phyloP scores from a whole-genome alignment of 2,113 vertebrate genomes.

The Bungarus multicinctus region DNA sequence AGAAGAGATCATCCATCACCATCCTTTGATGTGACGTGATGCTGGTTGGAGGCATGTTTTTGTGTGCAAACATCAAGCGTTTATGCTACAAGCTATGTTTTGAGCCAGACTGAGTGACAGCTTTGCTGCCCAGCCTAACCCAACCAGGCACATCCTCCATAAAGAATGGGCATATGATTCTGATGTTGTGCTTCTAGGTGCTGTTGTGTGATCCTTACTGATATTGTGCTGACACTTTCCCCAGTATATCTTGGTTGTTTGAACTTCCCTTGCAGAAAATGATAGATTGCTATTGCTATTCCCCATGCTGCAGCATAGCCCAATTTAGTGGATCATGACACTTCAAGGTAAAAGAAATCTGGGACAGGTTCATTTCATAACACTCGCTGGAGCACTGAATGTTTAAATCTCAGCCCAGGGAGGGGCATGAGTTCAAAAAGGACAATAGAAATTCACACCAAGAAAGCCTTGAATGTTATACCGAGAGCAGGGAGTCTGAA shows the following conservation, averaged over 20 bases:
- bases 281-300: neutral
- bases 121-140: neutral
- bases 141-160: neutral
- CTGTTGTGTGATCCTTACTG: neutral
- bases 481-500: neutral
- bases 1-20: neutral
- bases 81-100: neutral
- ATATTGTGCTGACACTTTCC: neutral
- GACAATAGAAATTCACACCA: neutral
- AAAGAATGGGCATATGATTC: neutral
- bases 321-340: neutral
- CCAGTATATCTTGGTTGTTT: neutral
- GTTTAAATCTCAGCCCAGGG: neutral
- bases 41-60: neutral
- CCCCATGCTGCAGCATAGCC: neutral
- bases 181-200: neutral
- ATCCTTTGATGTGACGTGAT: neutral
- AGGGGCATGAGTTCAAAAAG: neutral
- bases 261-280: neutral
- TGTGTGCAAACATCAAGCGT: neutral
- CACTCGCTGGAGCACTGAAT: neutral
- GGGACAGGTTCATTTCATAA: neutral
- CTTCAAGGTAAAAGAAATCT: neutral
- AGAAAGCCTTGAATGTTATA: neutral
- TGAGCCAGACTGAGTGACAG: neutral